Evolutionary conservation across 2,888 invertebrate species (phyloP).

Genomic region (Herminia tarsipennalis): DNA sequence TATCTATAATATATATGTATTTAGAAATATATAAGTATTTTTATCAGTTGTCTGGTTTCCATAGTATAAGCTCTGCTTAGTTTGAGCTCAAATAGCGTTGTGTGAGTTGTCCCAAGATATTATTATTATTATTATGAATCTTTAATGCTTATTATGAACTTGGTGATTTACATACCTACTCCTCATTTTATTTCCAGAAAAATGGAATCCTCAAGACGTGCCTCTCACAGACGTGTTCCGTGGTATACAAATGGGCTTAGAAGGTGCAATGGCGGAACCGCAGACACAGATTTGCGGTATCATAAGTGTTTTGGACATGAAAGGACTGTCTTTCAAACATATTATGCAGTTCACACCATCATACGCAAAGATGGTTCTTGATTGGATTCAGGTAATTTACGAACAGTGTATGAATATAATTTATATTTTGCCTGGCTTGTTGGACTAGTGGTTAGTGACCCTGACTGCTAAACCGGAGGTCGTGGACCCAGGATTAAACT

Average conservation of each 20-base stretch:
- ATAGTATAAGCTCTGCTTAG: too few species aligned
- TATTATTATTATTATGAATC: too few species aligned
- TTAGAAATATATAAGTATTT: too few species aligned
- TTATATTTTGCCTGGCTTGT: neutral
- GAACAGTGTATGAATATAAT: neutral
- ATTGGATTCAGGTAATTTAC: constrained; percentile 88
- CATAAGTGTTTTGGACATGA: constrained; percentile 90
- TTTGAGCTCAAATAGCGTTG: too few species aligned
- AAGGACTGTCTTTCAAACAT: constrained; percentile 90
- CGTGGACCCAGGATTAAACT: too few species aligned
- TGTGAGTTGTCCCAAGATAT: too few species aligned
- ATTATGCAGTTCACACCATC: constrained; percentile 91
- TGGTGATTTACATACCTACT: too few species aligned
- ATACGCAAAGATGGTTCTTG: constrained; percentile 89
- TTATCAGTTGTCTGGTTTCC: too few species aligned
- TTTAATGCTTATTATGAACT: too few species aligned
- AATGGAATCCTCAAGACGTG: constrained; percentile 91
- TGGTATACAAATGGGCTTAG: constrained; percentile 88
- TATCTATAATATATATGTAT: too few species aligned
- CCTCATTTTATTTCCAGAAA: constrained; percentile 75
- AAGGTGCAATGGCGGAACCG: constrained; percentile 92
- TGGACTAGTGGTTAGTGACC: too few species aligned
- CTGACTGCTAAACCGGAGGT: too few species aligned
- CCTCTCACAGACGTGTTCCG: constrained; percentile 89
- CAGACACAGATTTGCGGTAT: constrained; percentile 91